phyloP scores from a whole-genome alignment of 2,113 vertebrate species.

The Zosterops pallidus region DNA sequence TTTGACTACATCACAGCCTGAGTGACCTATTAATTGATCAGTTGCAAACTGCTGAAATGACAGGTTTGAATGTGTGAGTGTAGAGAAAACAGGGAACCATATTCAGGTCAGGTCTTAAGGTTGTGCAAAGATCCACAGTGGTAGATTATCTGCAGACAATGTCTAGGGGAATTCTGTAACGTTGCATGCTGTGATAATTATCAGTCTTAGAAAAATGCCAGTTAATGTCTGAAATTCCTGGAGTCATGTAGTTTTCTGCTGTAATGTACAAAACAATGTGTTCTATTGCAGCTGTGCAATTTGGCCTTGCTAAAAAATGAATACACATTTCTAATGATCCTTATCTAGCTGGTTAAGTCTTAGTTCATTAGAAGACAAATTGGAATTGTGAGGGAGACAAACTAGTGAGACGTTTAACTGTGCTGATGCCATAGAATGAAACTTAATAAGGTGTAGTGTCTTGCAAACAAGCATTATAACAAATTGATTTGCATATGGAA shows the following conservation, averaged over 20 bases:
- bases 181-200: neutral
- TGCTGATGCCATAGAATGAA: neutral
- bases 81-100: neutral
- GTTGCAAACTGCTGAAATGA: slow-evolving; percentile 36
- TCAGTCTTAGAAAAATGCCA: neutral
- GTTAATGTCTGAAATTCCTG: neutral
- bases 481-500: neutral
- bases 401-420: neutral
- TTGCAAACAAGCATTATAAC: neutral
- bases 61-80: neutral
- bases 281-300: neutral
- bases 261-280: neutral
- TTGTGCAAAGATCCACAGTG: neutral
- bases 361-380: neutral
- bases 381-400: neutral
- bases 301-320: neutral
- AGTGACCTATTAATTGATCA: slow-evolving; percentile 55
- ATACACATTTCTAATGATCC: neutral
- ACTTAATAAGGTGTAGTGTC: neutral
- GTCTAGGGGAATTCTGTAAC: neutral
- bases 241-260: neutral
- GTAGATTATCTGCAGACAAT: neutral
- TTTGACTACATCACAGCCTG: slow-evolving; percentile 17
- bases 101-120: slow-evolving; percentile 1
- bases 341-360: neutral